Evolutionary conservation across 1,140 invertebrate species (phyloP).

Genomic region (Tetragonula clypearis): DNA sequence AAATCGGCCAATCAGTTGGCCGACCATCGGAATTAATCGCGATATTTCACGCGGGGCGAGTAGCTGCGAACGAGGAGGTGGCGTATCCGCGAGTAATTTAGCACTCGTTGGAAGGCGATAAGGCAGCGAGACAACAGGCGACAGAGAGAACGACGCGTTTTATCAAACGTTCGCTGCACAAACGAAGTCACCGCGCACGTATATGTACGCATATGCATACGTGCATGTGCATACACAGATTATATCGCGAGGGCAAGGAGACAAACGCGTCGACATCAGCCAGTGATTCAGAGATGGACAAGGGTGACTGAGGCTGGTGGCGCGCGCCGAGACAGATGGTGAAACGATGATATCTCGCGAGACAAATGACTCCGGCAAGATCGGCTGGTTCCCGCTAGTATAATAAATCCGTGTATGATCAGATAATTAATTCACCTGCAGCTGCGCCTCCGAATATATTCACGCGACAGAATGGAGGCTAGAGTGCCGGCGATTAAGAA

Average conservation of each 20-base stretch:
- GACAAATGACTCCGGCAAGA: slow-evolving; percentile 6
- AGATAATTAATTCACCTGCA: background rate
- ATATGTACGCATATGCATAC: no score
- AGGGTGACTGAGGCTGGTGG: background rate
- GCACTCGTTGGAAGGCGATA: background rate
- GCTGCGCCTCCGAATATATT: background rate
- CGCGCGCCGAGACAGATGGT: background rate
- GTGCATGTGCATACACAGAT: background rate
- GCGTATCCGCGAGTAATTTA: background rate
- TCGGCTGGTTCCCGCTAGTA: background rate
- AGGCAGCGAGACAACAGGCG: background rate
- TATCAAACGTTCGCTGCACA: background rate
- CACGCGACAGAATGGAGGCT: background rate
- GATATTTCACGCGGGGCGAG: background rate
- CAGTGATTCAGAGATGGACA: slow-evolving; percentile 16
- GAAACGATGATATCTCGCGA: slow-evolving; percentile 41
- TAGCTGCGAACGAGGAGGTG: background rate
- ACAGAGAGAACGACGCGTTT: background rate
- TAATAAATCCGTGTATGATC: slow-evolving; percentile 6
- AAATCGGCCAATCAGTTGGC: background rate
- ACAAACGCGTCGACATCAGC: slow-evolving; percentile 10
- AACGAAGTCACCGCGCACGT: background rate
- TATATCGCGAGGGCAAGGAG: background rate
- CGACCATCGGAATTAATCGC: background rate
- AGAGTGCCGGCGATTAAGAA: background rate